phyloP scores from a whole-genome alignment of 2,888 invertebrate species.

The Metallyticus violacea region DNA sequence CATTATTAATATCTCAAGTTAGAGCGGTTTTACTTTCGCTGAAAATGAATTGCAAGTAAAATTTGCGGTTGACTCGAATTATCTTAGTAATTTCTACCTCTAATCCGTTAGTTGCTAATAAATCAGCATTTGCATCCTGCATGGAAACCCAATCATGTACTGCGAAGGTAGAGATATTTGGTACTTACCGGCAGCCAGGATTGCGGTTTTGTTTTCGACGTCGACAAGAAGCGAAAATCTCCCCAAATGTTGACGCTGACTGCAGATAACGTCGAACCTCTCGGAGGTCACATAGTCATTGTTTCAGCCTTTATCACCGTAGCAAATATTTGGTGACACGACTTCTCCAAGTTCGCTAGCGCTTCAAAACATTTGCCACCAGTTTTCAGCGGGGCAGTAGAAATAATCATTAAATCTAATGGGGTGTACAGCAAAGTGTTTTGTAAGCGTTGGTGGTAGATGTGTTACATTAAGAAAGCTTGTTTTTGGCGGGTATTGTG shows the following conservation, averaged over 20 bases:
- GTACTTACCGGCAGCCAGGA: conserved; percentile 4
- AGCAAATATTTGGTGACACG: not conserved
- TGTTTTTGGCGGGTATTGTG: not conserved
- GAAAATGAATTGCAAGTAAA: too few species aligned
- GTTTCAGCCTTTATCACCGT: not conserved
- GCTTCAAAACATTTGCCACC: not conserved
- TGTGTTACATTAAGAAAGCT: not conserved
- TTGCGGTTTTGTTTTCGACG: not conserved
- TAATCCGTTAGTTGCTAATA: too few species aligned
- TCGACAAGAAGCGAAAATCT: not conserved
- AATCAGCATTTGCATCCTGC: too few species aligned
- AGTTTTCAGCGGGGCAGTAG: not conserved
- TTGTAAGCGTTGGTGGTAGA: not conserved
- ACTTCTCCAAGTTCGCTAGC: not conserved
- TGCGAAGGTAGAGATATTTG: not conserved
- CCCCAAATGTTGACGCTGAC: not conserved
- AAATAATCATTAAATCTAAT: not conserved
- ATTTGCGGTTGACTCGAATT: too few species aligned
- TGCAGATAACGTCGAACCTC: not conserved
- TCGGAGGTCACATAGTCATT: not conserved
- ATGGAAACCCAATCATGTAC: too few species aligned
- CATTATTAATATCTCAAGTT: too few species aligned
- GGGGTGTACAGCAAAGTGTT: not conserved
- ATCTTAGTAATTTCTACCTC: too few species aligned
- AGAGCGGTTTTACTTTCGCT: too few species aligned